phyloP scores from a whole-genome alignment of 2,888 invertebrate genomes.

The Agrochola litura region DNA sequence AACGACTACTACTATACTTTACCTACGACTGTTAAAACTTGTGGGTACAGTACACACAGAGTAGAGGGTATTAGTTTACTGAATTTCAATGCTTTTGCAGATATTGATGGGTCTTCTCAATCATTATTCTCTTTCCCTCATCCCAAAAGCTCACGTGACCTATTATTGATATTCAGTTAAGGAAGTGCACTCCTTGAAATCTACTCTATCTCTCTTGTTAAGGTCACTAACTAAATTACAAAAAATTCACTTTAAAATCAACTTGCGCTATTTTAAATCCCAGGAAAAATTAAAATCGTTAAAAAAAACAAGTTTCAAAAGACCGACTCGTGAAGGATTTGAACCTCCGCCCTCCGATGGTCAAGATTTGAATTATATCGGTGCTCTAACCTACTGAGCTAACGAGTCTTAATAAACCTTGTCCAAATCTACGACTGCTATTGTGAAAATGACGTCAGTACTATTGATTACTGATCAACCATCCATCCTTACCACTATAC shows the following conservation, averaged over 20 bases:
- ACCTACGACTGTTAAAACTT: too few species aligned
- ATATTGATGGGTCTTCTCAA: background rate
- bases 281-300: background rate
- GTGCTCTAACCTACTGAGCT: slow-evolving; percentile 73
- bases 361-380: slow-evolving; percentile 58
- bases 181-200: background rate
- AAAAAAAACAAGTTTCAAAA: background rate
- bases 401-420: slow-evolving; percentile 45
- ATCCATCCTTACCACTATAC: background rate
- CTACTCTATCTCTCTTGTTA: background rate
- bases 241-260: background rate
- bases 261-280: background rate
- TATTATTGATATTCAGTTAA: background rate
- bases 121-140: background rate
- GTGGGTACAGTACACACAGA: too few species aligned
- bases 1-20: background rate
- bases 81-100: background rate
- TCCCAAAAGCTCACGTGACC: background rate
- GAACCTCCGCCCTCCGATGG: background rate
- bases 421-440: background rate
- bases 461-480: background rate
- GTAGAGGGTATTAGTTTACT: background rate
- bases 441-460: slow-evolving; percentile 5
- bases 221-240: background rate
- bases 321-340: background rate